A percentile compares a stretch with the other conserved stretches of the same genome.
These are phyloP conservation scores for Phoxinus phoxinus DNA, from an alignment of 2,113 vertebrate species.

Conservation along the genomic window DNA sequence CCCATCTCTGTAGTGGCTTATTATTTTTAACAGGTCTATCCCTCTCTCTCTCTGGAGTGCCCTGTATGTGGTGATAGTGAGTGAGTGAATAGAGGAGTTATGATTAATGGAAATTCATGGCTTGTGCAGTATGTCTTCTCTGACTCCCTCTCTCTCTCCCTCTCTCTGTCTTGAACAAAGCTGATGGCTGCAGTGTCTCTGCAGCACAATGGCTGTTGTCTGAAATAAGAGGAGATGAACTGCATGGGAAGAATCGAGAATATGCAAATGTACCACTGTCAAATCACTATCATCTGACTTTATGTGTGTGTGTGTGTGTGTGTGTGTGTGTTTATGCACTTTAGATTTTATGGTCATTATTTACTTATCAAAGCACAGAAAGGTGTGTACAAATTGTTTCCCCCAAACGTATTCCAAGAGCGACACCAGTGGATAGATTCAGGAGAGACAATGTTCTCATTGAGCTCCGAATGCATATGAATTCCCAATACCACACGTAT, in stretches of 20 bases:
- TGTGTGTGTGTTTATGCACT: not conserved
- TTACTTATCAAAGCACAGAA: not conserved
- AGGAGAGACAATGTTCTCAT: no score
- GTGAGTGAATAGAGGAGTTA: conserved; percentile 76
- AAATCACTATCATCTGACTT: conserved; percentile 47
- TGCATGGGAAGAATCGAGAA: conserved; percentile 51
- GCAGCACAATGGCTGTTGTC: conserved; percentile 48
- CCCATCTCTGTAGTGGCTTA: conserved; percentile 88
- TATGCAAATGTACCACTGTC: conserved; percentile 52
- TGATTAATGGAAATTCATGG: conserved; percentile 91
- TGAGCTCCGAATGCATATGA: no score
- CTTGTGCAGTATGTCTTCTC: conserved; percentile 64
- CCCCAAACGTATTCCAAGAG: no score
- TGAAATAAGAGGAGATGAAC: conserved; percentile 56
- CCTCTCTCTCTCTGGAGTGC: conserved; percentile 52
- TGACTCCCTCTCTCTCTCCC: conserved; percentile 1
- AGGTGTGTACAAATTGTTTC: no score
- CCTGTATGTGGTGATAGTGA: conserved; percentile 67
- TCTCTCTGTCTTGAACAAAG: conserved; percentile 57
- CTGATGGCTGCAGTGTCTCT: conserved; percentile 55
- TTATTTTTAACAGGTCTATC: conserved; percentile 90
- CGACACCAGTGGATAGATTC: no score
- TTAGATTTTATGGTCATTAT: not conserved
- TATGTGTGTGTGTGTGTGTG: conserved; percentile 41
- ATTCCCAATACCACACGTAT: no score